Conservation (phyloP, 2,888 invertebrate genomes). For the Pocota personata region DNA sequence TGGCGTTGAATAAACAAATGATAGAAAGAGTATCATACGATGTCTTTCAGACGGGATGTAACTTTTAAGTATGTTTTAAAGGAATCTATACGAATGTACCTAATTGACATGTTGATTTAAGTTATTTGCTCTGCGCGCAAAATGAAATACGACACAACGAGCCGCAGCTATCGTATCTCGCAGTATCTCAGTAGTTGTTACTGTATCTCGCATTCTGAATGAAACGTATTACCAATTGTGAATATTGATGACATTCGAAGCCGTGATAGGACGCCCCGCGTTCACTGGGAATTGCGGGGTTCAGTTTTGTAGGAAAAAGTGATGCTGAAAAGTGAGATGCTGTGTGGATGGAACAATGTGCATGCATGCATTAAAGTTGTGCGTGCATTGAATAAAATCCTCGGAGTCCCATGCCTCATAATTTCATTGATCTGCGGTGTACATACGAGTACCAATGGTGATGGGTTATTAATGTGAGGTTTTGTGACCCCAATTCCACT, state of each 20-base stretch:
- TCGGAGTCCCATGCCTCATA: background rate
- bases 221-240: background rate
- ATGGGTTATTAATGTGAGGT: background rate
- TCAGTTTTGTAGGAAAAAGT: background rate
- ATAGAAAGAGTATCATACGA: no score
- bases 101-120: constrained; percentile 1
- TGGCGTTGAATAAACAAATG: no score
- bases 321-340: background rate
- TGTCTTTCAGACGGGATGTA: no score
- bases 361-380: constrained; percentile 3
- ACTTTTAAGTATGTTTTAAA: background rate
- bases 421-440: constrained; percentile 7
- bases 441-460: background rate
- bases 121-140: background rate
- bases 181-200: background rate
- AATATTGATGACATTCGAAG: background rate
- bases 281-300: background rate
- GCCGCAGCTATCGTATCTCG: background rate
- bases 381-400: constrained; percentile 25
- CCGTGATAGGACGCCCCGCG: background rate
- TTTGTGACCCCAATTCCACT: background rate
- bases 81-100: background rate
- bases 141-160: background rate
- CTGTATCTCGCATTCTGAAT: background rate
- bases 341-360: background rate